Percentiles rank a stretch among this genome's conserved stretches.
Evolutionary conservation across 2,888 invertebrate genomes (phyloP).

Genomic region (Euplagia quadripunctaria): DNA sequence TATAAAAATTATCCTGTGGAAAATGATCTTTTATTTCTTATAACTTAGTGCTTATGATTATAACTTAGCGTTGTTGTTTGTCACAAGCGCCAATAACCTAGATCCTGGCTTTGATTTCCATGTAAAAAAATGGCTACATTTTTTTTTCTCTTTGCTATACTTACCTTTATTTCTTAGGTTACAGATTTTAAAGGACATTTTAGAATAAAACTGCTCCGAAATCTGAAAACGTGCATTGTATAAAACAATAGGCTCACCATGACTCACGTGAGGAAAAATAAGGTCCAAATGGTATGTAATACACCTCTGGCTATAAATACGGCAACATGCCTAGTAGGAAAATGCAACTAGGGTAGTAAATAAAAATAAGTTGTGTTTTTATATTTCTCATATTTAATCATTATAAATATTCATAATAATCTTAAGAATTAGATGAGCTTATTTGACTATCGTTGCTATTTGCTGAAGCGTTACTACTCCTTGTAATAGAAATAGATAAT

Average conservation of each 20-base stretch:
- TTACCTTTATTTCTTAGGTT: neutral
- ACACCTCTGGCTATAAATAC: too few species aligned
- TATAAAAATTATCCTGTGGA: neutral
- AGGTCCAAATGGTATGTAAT: too few species aligned
- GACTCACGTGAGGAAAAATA: too few species aligned
- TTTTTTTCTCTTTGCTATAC: neutral
- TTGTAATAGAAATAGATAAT: neutral
- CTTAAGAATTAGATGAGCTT: neutral
- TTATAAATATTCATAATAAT: neutral
- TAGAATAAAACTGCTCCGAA: too few species aligned
- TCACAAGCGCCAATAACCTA: neutral
- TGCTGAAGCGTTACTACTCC: conserved; percentile 9
- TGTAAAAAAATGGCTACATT: neutral
- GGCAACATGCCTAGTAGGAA: too few species aligned
- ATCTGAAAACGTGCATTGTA: too few species aligned
- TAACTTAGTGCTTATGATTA: too few species aligned
- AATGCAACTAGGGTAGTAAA: too few species aligned
- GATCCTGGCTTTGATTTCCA: too few species aligned
- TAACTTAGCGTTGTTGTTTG: neutral
- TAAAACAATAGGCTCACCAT: too few species aligned
- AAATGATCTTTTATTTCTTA: neutral
- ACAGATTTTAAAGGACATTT: neutral
- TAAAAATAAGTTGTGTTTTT: too few species aligned
- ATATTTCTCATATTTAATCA: too few species aligned
- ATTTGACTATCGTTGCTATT: neutral